These are phyloP conservation scores for Podarcis lilfordi DNA, from an alignment of 2,797 vertebrate species.

Conservation along the genomic window DNA sequence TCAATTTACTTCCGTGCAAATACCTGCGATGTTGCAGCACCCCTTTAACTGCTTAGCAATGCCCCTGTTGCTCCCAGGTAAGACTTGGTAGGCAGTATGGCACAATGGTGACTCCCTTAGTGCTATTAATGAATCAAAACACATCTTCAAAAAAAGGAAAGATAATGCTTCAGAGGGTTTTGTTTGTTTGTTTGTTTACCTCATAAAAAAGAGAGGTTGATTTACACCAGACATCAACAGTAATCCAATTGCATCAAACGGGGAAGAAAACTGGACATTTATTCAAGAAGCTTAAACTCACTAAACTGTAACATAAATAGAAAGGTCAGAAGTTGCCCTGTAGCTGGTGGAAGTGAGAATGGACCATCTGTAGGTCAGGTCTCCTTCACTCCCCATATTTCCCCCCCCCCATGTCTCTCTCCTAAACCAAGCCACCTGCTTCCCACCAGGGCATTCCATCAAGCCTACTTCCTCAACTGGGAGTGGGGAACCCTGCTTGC, in stretches of 20 bases:
- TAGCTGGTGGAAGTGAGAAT: constrained; percentile 74
- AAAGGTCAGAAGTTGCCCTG: constrained; percentile 82
- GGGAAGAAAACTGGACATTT: constrained; percentile 73
- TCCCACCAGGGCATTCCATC: constrained; percentile 24
- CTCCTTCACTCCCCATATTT: neutral
- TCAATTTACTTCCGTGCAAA: no score
- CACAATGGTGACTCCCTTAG: neutral
- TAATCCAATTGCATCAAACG: constrained; percentile 77
- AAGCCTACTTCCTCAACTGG: constrained; percentile 45
- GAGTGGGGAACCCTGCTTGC: constrained; percentile 56
- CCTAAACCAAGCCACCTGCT: constrained; percentile 15
- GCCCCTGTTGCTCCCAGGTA: neutral
- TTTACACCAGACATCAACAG: constrained; percentile 71
- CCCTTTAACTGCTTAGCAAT: no score
- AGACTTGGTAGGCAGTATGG: constrained; percentile 1
- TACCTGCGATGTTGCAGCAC: no score
- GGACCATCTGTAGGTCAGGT: constrained; percentile 76
- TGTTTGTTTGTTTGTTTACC: constrained; percentile 22
- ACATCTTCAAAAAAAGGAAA: neutral
- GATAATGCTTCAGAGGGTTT: constrained; percentile 27
- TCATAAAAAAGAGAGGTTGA: constrained; percentile 22
- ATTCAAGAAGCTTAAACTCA: constrained; percentile 80
- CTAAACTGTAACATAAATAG: constrained; percentile 83
- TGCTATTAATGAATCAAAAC: neutral
- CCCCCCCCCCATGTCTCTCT: neutral